A percentile compares a stretch with the other conserved stretches of the same genome.
Conservation (phyloP, 2,113 vertebrate genomes). For the Romanogobio albipinnatus region DNA sequence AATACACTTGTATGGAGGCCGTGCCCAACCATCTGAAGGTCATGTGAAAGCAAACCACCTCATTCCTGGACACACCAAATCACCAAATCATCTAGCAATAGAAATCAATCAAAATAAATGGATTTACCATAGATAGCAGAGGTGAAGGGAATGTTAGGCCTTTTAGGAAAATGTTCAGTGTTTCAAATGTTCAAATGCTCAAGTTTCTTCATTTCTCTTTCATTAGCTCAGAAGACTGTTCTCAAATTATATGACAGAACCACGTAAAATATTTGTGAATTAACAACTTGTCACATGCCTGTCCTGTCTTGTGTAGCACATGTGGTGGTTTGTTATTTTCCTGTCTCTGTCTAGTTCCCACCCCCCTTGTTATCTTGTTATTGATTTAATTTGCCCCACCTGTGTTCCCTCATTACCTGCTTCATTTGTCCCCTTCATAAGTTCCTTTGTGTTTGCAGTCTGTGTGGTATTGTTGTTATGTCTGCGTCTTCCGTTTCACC, state of each 20-base stretch:
- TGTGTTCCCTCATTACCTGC: no score
- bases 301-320: no score
- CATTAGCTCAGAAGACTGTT: not conserved
- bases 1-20: conserved; percentile 44
- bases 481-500: no score
- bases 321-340: no score
- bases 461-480: no score
- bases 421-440: no score
- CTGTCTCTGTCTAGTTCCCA: no score
- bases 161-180: not conserved
- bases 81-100: not conserved
- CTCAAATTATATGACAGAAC: not conserved
- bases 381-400: no score
- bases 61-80: conserved; percentile 65
- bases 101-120: not conserved
- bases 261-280: not conserved
- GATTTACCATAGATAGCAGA: not conserved
- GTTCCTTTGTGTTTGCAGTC: no score
- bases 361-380: no score
- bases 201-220: not conserved
- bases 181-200: no score
- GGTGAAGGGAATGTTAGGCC: not conserved
- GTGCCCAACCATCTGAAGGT: conserved; percentile 74
- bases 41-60: conserved; percentile 78
- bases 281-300: no score